phyloP scores from a whole-genome alignment of 92 coral and sea anemone species.

The Epizoanthus illoricatus region DNA sequence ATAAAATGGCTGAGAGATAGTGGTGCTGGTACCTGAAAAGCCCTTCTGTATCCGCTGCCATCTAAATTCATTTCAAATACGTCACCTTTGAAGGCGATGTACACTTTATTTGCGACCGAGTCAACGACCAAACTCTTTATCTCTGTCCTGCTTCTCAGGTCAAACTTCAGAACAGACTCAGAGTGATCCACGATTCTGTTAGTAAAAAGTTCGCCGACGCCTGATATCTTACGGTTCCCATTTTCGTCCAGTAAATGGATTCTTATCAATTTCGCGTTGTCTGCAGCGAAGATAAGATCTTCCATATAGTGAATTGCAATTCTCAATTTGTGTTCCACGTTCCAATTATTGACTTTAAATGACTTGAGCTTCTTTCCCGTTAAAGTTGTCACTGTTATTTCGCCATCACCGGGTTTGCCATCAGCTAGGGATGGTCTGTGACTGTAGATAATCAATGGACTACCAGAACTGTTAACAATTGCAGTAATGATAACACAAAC shows the following conservation, averaged over 20 bases:
- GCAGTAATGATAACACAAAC: too few species aligned
- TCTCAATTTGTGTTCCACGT: not conserved
- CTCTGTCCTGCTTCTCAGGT: not conserved
- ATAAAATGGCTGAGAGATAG: not conserved
- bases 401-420: too few species aligned
- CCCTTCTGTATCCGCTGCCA: not conserved
- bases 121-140: not conserved
- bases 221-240: slow-evolving; percentile 42
- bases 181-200: slow-evolving; percentile 18
- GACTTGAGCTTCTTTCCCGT: too few species aligned
- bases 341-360: too few species aligned
- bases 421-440: too few species aligned
- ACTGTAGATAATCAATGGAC: too few species aligned
- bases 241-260: slow-evolving; percentile 38
- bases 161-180: slow-evolving; percentile 8
- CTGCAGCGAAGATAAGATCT: slow-evolving; percentile 42
- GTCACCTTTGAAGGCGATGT: not conserved
- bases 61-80: slow-evolving; percentile 11
- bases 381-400: too few species aligned
- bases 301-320: slow-evolving; percentile 40
- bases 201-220: slow-evolving; percentile 40
- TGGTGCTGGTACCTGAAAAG: not conserved
- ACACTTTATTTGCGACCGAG: slow-evolving; percentile 19
- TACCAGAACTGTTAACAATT: too few species aligned
- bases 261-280: slow-evolving; percentile 12